Evolutionary conservation across 64 coral and sea anemone species (phyloP), one percentile per base, ranked within the genome.

Genomic region (Porites australiensis): DNA sequence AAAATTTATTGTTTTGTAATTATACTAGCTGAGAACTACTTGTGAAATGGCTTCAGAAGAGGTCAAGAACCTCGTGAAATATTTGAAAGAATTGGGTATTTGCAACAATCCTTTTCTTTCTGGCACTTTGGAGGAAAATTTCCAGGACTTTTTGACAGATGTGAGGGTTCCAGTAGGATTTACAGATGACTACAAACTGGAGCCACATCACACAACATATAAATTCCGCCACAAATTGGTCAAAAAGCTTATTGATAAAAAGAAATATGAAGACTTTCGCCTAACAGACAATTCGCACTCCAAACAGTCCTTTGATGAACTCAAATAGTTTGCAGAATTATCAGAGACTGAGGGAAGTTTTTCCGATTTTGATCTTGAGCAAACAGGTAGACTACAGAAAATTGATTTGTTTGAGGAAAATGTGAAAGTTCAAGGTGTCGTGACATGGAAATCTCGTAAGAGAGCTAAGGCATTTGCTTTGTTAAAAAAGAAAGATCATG

Each of bases 351-450:
- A 83, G 19, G 79, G 47, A 6, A 65, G 60, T 19, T 83, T 51
- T 48, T 83, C 37, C 43, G 79, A 82, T 2, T 50, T 27, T 9
- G 27, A 3, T 16, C 20, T 15, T 13, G 11, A 73, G 12, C 77
- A 80, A 11, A 21, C 9, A 57, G 20, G 23, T 1, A 2, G 21
- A 51, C n/a, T 53, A 1, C 53, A 55, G 3, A 5, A 16, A 3
- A 44, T 72, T 13, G 66, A 87, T 37, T 87, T 74, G 64, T 87
- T 70, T 14, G 23, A 72, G 47, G 13, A 72, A 58, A 87, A 55
- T 16, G 6, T 87, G 2, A 87, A 87, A 48, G 53, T 53, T 57
- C 13, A 27, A 49, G 65, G 84, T 44, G 67, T 72, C 20, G 66
- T 74, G 71, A 13, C 72, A 5, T 13, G 65, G 54, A 87, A 87